Evolutionary conservation across 2,797 vertebrate genomes (phyloP), one percentile per base, ranked within the genome.

Genomic region (Sebastolobus altivelis): DNA sequence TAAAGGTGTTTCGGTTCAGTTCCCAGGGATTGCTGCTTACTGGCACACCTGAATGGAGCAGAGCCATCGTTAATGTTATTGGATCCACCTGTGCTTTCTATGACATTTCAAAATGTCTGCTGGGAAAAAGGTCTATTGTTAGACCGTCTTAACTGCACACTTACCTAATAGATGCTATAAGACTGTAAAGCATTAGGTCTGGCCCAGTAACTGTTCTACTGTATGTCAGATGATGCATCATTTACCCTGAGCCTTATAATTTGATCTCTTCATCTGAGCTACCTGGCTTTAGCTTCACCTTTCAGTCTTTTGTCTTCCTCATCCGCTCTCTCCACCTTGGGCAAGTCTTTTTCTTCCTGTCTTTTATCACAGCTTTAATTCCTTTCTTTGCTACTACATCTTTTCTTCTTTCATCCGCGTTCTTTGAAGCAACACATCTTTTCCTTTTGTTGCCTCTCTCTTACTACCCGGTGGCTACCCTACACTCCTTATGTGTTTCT

Each of bases 321-420:
- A 43, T 69, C 27, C 38, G 8, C 8, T 68, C 31, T 52, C 60
- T 76, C 54, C 58, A 73, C 56, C 60, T 65, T n/a, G 22, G 55
- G 31, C 59, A 66, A 43, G 52, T 65, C 66, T 43, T 49, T 77
- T 31, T 40, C 65, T 59, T 46, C 33, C 22, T 29, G 38, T 43
- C 61, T 77, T 77, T 80, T 35, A 80, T 79, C 77, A 69, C 59
- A 82, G 58, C 55, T 70, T 72, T 75, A 78, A 78, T 75, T 76
- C 67, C 73, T 63, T 61, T 70, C 4, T 65, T 60, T 29, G 13
- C 58, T 61, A 55, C 43, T 12, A 61, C 73, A 75, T 70, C 33
- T 78, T 83, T 74, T 74, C 29, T 11, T 72, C 79, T 77, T 81
- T 83, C 71, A 85, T 89, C 84, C 70, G 60, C 61, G 60, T 70